These are phyloP conservation scores for Tricholauxania praeusta DNA, from an alignment of 2,888 invertebrate species.

Conservation along the genomic window DNA sequence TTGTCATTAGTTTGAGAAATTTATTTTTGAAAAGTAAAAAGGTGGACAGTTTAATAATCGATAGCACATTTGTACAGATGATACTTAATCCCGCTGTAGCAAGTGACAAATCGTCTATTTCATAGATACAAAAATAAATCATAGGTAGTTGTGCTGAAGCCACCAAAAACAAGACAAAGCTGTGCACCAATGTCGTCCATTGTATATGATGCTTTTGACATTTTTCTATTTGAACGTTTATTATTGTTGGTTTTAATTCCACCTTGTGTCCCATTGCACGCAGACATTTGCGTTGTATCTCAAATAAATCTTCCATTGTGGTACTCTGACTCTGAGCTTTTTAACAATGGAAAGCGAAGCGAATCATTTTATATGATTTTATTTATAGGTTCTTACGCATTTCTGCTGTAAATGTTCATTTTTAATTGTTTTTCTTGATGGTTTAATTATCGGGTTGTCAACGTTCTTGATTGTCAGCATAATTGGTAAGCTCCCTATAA, in stretches of 20 bases:
- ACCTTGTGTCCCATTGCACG: constrained; percentile 55
- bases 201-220: constrained; percentile 10
- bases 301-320: constrained; percentile 54
- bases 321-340: constrained; percentile 24
- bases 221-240: constrained; percentile 8
- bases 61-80: constrained; percentile 59
- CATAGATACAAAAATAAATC: constrained; percentile 54
- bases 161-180: constrained; percentile 50
- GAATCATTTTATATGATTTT: constrained; percentile 30
- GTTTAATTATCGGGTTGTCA: constrained; percentile 11
- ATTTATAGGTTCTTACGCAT: constrained; percentile 8
- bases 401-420: constrained; percentile 24
- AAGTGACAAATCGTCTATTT: constrained; percentile 58
- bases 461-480: not conserved
- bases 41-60: constrained; percentile 60
- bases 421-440: constrained; percentile 1
- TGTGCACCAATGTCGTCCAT: constrained; percentile 44
- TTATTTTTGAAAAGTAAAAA: constrained; percentile 56
- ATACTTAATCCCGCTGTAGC: constrained; percentile 62
- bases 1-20: constrained; percentile 56
- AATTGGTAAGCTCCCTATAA: too few relatives aligned
- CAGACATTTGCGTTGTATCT: constrained; percentile 55
- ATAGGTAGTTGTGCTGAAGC: constrained; percentile 62
- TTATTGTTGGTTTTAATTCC: not conserved
- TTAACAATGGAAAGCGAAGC: not conserved